These are phyloP conservation scores for Halisarca cf. caerulea DNA, from an alignment of 37 sponge, comb jelly and placozoan species.

Conservation along the genomic window DNA sequence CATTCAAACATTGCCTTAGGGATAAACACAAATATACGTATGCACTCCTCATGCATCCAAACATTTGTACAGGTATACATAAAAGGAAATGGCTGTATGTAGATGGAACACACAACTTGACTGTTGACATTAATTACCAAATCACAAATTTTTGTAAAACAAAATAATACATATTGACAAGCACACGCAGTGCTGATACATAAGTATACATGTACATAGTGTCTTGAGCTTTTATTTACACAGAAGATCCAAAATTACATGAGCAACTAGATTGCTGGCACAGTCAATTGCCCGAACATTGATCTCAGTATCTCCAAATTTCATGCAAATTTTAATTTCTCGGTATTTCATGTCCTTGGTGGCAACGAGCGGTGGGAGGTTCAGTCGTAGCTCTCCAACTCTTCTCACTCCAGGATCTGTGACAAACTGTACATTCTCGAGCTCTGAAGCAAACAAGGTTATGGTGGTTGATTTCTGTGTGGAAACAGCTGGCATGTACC, in stretches of 20 bases:
- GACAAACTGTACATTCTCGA: slow-evolving; percentile 47
- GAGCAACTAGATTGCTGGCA: slow-evolving; percentile 53
- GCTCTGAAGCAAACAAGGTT: slow-evolving; percentile 67
- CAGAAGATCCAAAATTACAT: slow-evolving; percentile 59
- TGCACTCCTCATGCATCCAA: no score
- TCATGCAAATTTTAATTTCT: slow-evolving; percentile 69
- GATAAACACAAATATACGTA: no score
- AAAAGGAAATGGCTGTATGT: no score
- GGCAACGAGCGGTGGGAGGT: slow-evolving; percentile 43
- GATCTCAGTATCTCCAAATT: slow-evolving; percentile 78
- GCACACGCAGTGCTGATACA: no score
- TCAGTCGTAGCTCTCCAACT: slow-evolving; percentile 67
- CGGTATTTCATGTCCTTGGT: slow-evolving; percentile 19
- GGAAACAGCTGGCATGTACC: slow-evolving; percentile 69
- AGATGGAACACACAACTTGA: no score
- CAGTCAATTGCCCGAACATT: slow-evolving; percentile 59
- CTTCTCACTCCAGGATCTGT: slow-evolving; percentile 75
- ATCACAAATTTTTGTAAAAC: no score
- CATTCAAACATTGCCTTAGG: no score
- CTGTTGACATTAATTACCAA: no score
- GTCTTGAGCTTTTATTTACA: slow-evolving; percentile 41
- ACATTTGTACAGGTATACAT: no score
- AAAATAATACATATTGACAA: no score
- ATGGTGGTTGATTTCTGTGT: slow-evolving; percentile 57
- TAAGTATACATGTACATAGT: no score